Conservation (phyloP, 2,797 vertebrate genomes). For the Limnodromus scolopaceus region DNA sequence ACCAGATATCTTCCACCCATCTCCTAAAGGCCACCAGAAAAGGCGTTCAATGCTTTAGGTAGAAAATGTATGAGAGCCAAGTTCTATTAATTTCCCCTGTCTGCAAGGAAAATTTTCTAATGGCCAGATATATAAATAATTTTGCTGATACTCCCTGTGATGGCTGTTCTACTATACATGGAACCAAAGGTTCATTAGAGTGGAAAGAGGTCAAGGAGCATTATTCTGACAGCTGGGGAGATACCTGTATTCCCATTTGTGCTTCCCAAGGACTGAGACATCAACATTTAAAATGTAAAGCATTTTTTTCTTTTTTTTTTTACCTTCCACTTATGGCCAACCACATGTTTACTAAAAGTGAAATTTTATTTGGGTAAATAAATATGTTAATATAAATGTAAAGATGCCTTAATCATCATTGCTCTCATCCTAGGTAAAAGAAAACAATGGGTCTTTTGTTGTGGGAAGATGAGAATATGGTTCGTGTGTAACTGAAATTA, state of each 20-base stretch:
- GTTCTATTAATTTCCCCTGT: not conserved
- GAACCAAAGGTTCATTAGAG: slow-evolving; percentile 20
- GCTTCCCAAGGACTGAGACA: not conserved
- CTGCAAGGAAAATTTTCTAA: not conserved
- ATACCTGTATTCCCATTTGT: slow-evolving; percentile 34
- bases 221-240: slow-evolving; percentile 25
- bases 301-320: not conserved
- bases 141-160: not conserved
- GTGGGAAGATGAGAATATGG: not conserved
- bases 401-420: not conserved
- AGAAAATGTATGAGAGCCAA: not conserved
- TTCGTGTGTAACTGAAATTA: not conserved
- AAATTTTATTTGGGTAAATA: not conserved
- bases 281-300: not conserved
- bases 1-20: not conserved
- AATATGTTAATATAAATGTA: not conserved
- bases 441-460: not conserved
- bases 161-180: not conserved
- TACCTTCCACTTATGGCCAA: not conserved
- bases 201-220: slow-evolving; percentile 10
- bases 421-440: not conserved
- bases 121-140: not conserved
- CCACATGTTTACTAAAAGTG: not conserved
- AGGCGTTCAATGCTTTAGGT: not conserved
- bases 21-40: not conserved